A percentile compares a stretch with the other conserved stretches of the same genome.
These are phyloP conservation scores for Hypomesus transpacificus DNA, from an alignment of 2,113 vertebrate genomes.

Conservation along the genomic window DNA sequence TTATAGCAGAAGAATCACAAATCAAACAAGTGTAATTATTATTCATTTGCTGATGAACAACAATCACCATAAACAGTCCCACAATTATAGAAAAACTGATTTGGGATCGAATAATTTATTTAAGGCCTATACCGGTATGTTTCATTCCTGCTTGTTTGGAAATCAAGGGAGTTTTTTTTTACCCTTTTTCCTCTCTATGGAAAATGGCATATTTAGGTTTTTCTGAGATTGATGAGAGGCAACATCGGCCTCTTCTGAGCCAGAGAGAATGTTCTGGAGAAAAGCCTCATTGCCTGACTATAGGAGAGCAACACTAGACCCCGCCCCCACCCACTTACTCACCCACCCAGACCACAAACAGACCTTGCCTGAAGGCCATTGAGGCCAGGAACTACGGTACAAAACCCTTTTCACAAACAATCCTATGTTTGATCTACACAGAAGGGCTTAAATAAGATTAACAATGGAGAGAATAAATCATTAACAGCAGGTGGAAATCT, in stretches of 20 bases:
- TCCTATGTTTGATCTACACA: not conserved
- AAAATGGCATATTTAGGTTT: not conserved
- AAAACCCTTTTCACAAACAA: not conserved
- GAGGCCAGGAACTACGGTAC: not conserved
- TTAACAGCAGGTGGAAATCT: not conserved
- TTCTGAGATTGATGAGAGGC: not conserved
- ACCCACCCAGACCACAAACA: not conserved
- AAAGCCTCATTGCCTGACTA: not conserved
- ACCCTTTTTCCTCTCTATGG: not conserved
- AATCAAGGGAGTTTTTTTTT: not conserved
- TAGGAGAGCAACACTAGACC: not conserved
- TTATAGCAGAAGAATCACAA: too few relatives aligned
- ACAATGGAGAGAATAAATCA: not conserved
- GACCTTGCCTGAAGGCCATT: not conserved
- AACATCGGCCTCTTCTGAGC: not conserved
- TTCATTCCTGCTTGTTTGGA: not conserved
- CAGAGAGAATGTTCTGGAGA: not conserved
- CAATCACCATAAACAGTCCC: too few relatives aligned
- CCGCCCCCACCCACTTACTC: not conserved
- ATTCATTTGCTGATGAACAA: too few relatives aligned
- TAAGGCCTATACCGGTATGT: not conserved
- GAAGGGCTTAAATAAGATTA: not conserved
- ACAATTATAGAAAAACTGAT: too few relatives aligned
- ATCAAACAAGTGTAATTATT: too few relatives aligned
- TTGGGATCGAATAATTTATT: not conserved